phyloP scores from a whole-genome alignment of 2,797 vertebrate genomes.

The Danionella dracula region DNA sequence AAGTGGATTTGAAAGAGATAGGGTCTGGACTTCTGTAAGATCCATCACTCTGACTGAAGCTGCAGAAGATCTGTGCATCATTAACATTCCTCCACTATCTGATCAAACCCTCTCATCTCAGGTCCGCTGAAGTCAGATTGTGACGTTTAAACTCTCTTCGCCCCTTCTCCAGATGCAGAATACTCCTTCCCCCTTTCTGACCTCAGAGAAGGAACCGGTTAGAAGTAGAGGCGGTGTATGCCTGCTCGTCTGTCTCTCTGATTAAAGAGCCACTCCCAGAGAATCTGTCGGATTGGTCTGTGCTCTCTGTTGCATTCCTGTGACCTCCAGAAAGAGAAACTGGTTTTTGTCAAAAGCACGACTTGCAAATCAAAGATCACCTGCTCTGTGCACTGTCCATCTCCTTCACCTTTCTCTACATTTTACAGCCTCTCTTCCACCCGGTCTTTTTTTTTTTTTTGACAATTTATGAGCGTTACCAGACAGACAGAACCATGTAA shows the following conservation, averaged over 20 bases:
- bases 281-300: constrained; percentile 39
- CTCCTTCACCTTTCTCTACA: constrained; percentile 6
- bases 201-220: constrained; percentile 11
- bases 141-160: constrained; percentile 41
- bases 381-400: constrained; percentile 32
- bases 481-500: constrained; percentile 4
- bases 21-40: constrained; percentile 11
- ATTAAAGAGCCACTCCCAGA: constrained; percentile 46
- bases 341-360: constrained; percentile 52
- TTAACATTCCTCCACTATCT: constrained; percentile 51
- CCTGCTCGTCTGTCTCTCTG: constrained; percentile 32
- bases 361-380: constrained; percentile 55
- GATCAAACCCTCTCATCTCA: constrained; percentile 38
- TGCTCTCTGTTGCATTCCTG: constrained; percentile 48
- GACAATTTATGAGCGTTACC: neutral
- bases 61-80: constrained; percentile 42
- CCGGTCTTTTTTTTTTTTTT: constrained; percentile 1
- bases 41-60: constrained; percentile 27
- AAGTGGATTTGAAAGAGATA: constrained; percentile 22
- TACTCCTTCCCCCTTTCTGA: constrained; percentile 10
- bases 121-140: constrained; percentile 39
- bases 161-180: constrained; percentile 35
- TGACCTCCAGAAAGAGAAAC: constrained; percentile 45
- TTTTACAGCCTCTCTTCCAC: neutral
- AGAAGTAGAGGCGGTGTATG: constrained; percentile 19